Percentiles rank a stretch among this genome's conserved stretches.
phyloP scores from a whole-genome alignment of 2,113 vertebrate species.

The Sinocyclocheilus rhinocerous region DNA sequence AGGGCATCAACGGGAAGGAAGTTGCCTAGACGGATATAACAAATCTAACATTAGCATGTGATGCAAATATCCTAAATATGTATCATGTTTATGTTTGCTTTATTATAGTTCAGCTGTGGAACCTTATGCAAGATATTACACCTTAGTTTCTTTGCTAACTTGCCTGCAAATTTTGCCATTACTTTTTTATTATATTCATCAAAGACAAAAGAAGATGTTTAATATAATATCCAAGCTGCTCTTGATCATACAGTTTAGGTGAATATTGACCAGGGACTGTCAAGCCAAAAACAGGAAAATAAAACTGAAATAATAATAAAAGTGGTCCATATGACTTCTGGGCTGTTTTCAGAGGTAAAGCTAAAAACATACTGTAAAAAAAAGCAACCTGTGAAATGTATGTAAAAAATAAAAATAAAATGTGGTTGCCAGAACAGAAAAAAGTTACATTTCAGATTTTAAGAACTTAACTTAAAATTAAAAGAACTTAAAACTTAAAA shows the following conservation, averaged over 20 bases:
- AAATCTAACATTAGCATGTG: conserved; percentile 19
- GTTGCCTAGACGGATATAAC: conserved; percentile 60
- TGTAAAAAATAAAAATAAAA: too few relatives aligned
- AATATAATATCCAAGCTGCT: background rate
- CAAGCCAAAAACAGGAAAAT: background rate
- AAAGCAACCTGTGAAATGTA: too few relatives aligned
- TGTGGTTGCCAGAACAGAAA: too few relatives aligned
- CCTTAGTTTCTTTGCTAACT: background rate
- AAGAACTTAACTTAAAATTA: too few relatives aligned
- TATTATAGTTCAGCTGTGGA: background rate
- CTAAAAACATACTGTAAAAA: background rate
- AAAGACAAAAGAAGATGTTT: background rate
- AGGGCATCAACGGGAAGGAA: conserved; percentile 69
- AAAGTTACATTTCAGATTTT: too few relatives aligned
- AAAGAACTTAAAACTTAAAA: too few relatives aligned
- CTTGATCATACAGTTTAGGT: background rate
- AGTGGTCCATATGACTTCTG: background rate
- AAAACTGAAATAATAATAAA: background rate
- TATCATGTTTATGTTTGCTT: background rate
- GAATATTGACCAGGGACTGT: background rate
- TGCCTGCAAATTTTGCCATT: background rate
- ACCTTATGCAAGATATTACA: background rate
- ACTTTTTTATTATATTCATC: background rate
- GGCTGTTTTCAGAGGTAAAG: background rate
- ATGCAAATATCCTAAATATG: background rate